Evolutionary conservation across 2,888 invertebrate genomes (phyloP), one percentile per base, ranked within the genome.

Genomic region (Chalcosyrphus nemorum): DNA sequence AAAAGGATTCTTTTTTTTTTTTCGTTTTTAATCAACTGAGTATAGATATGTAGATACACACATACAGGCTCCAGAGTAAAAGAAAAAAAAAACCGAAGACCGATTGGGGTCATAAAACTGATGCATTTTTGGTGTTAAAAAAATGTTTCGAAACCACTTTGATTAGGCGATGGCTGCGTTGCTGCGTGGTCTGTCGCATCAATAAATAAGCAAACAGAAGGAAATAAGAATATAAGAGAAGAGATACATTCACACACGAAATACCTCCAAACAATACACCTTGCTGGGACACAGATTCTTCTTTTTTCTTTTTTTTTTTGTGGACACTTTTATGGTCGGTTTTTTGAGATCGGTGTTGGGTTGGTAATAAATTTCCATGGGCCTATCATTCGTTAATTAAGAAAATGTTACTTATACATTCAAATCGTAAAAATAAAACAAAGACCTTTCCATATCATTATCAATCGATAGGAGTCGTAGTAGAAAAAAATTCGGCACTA

Each of bases 71-170:
- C 43, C 24, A 35, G 29, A 11, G 13, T n/a, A 35, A 35, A 43
- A 32, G n/a, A 5, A 41, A 17, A 35, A 35, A 43, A 19, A 11
- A 4, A 41, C n/a, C 5, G 24, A 32, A 76, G 59, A 78, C 63
- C 78, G 84, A 84, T 84, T 76, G 85, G 47, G 85, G 85, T 85
- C 85, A 76, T 85, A 85, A 81, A 85, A 85, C 70, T 85, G 85
- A 85, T 85, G 85, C 81, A 85, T 85, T 85, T 85, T 85, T 76
- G 85, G 85, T 85, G 85, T 85, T 81, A 76, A 81, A 59, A 59
- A 75, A 54, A n/a, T n/a, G n/a, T 43, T 21, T 63, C 65, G 29
- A 80, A 65, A 52, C 2, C 74, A 80, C 84, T 80, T 80, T 80
- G 84, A 80, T 85, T 85, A 80, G 84, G 61, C 59, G 80, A 47